Evolutionary conservation across 2,797 vertebrate species (phyloP).

Genomic region (Falco peregrinus): DNA sequence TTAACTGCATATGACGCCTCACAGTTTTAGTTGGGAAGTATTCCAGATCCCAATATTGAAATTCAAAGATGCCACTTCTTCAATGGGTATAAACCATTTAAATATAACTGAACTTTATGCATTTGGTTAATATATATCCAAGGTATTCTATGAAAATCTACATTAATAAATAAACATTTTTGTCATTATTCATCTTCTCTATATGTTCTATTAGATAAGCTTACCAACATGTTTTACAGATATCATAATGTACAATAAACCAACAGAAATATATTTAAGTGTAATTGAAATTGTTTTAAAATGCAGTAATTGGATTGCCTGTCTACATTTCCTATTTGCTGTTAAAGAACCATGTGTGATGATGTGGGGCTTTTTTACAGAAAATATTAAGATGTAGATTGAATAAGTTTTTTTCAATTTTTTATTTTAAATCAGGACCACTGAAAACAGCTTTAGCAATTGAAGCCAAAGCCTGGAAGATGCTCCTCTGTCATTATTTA

Average conservation of each 20-base stretch:
- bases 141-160: background rate
- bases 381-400: background rate
- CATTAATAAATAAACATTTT: background rate
- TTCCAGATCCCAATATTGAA: background rate
- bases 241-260: background rate
- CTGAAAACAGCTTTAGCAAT: constrained; percentile 77
- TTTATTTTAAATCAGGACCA: constrained; percentile 56
- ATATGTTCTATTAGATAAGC: background rate
- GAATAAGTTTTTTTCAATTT: background rate
- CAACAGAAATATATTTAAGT: background rate
- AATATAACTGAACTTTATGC: background rate
- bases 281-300: background rate
- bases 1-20: background rate
- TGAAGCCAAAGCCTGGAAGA: constrained; percentile 85
- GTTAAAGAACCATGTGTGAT: background rate
- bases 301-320: background rate
- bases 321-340: background rate
- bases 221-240: background rate
- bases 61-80: background rate
- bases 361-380: background rate
- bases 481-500: constrained; percentile 80
- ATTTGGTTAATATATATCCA: background rate
- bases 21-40: background rate
- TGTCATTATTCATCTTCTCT: background rate
- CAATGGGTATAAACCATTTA: background rate